A percentile compares a stretch with the other conserved stretches of the same genome.
phyloP scores from a whole-genome alignment of 2,113 vertebrate species.

The Copsychus sechellarum region DNA sequence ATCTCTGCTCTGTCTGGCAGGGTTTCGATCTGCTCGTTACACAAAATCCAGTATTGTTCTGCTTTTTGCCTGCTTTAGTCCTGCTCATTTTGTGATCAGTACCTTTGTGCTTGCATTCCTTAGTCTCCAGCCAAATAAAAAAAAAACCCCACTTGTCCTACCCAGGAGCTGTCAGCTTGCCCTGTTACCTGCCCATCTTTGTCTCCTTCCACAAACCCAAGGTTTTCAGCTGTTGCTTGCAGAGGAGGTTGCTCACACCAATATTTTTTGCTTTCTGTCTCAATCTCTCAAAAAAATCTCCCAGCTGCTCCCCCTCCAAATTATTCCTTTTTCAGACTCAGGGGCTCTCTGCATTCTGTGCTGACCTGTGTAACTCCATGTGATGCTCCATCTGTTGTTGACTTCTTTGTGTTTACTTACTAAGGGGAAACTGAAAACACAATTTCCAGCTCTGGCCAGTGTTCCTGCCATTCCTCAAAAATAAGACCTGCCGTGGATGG shows the following conservation, averaged over 20 bases:
- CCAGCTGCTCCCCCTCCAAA: background rate
- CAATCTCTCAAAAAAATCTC: background rate
- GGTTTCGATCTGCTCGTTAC: background rate
- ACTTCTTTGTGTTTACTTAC: constrained; percentile 45
- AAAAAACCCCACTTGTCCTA: background rate
- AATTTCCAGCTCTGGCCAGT: constrained; percentile 31
- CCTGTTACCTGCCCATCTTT: background rate
- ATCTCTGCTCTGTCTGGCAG: background rate
- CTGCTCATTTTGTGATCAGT: background rate
- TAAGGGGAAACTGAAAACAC: background rate
- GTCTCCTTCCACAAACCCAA: background rate
- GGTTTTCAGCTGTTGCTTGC: background rate
- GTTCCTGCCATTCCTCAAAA: constrained; percentile 25
- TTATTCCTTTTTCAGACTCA: background rate
- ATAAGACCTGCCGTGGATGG: background rate
- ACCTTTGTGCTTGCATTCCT: background rate
- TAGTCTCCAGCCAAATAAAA: background rate
- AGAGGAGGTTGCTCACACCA: background rate
- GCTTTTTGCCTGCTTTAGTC: background rate
- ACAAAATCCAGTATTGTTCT: background rate
- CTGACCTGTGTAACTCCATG: constrained; percentile 28
- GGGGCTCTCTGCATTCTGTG: background rate
- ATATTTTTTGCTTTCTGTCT: background rate
- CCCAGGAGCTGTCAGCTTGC: background rate
- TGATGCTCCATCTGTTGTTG: constrained; percentile 62